These are phyloP conservation scores for Zaprionus bogoriensis DNA, from an alignment of 2,888 invertebrate genomes.

Conservation along the genomic window DNA sequence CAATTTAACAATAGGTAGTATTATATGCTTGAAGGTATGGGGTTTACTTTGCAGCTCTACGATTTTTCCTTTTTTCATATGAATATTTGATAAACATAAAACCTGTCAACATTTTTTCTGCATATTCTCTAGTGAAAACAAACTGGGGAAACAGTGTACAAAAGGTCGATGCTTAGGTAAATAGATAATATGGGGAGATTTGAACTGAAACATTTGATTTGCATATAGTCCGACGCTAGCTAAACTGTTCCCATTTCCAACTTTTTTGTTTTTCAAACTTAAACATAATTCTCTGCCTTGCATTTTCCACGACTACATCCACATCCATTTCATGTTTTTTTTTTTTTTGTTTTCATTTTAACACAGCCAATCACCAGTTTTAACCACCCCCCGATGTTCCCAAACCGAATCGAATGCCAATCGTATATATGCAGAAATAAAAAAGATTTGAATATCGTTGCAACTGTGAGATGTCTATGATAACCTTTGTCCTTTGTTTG, in stretches of 20 bases:
- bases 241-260: not conserved
- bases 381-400: too few species aligned
- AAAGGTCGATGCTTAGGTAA: not conserved
- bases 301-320: too few species aligned
- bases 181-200: not conserved
- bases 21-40: too few species aligned
- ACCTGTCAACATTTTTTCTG: too few species aligned
- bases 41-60: too few species aligned
- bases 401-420: constrained; percentile 25
- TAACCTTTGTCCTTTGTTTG: constrained; percentile 16
- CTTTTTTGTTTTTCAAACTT: not conserved
- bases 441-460: too few species aligned
- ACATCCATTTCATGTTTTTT: too few species aligned
- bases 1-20: not conserved
- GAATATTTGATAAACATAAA: too few species aligned
- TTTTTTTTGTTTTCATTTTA: constrained; percentile 40
- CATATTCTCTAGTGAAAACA: not conserved
- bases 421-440: not conserved
- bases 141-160: not conserved
- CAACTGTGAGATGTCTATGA: constrained; percentile 11
- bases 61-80: too few species aligned
- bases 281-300: too few species aligned
- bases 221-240: constrained; percentile 4
- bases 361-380: constrained; percentile 69
- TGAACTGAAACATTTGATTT: constrained; percentile 19